Conservation (phyloP, 2,888 invertebrate species). For the Monoplex corrugatus region DNA sequence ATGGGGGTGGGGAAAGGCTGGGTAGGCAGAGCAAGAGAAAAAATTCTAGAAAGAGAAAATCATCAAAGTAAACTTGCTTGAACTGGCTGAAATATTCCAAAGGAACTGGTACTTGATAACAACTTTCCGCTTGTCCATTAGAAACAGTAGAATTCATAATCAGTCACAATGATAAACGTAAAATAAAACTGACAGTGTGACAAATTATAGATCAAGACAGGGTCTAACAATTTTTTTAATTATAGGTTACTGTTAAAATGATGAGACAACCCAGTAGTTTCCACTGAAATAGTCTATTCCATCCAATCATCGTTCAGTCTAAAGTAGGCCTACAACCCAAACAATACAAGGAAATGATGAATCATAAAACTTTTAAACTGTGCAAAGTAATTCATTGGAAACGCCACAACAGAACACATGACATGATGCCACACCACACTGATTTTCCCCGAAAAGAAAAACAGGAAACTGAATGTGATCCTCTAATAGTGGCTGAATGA, state of each 20-base stretch:
- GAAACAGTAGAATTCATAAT: constrained; percentile 13
- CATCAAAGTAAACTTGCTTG: background rate
- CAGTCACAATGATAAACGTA: no score
- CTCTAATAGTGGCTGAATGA: background rate
- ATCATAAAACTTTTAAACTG: no score
- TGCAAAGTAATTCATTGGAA: no score
- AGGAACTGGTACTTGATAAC: constrained; percentile 42
- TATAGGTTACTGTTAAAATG: no score
- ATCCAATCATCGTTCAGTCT: no score
- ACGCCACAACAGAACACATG: background rate
- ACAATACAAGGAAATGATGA: no score
- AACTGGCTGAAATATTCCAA: constrained; percentile 41
- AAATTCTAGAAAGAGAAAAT: background rate
- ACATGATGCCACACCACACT: background rate
- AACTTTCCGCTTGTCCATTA: constrained; percentile 24
- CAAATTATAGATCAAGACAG: no score
- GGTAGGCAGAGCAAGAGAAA: background rate
- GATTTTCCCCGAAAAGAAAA: background rate
- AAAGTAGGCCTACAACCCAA: no score
- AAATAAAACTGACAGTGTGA: no score
- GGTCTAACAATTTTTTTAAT: no score
- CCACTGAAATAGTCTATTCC: no score
- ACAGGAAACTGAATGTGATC: background rate
- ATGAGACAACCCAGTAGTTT: no score
- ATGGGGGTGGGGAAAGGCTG: background rate